A percentile compares a stretch with the other conserved stretches of the same genome.
Conservation (phyloP, 1,140 invertebrate species). For the Eupeodes corollae region DNA sequence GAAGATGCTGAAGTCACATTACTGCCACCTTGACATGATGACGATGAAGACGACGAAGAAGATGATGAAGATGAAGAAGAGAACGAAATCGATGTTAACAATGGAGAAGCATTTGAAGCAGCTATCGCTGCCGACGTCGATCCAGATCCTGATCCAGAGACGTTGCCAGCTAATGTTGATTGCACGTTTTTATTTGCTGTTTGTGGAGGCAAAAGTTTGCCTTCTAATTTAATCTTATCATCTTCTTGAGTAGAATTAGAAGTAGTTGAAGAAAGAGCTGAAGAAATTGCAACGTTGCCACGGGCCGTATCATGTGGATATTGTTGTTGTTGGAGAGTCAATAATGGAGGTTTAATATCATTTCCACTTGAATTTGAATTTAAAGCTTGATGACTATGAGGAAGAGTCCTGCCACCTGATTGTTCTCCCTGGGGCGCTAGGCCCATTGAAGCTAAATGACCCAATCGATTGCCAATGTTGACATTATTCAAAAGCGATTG, state of each 20-base stretch:
- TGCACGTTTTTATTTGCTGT: background rate
- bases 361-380: background rate
- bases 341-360: background rate
- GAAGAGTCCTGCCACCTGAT: background rate
- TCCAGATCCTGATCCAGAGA: background rate
- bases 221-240: background rate
- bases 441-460: constrained; percentile 26
- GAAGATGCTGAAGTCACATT: background rate
- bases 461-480: constrained; percentile 28
- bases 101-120: background rate
- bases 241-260: too few relatives aligned
- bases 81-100: background rate
- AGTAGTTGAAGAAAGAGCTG: too few relatives aligned
- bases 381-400: background rate
- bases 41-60: background rate
- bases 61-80: background rate
- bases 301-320: too few relatives aligned
- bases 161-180: background rate
- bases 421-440: constrained; percentile 6
- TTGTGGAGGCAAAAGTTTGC: constrained; percentile 2
- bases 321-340: background rate
- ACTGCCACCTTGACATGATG: background rate
- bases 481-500: constrained; percentile 11
- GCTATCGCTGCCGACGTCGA: constrained; percentile 1
- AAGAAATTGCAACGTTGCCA: too few relatives aligned